Conservation (phyloP, 2,797 vertebrate genomes). For the Phyllotis vaccarum region DNA sequence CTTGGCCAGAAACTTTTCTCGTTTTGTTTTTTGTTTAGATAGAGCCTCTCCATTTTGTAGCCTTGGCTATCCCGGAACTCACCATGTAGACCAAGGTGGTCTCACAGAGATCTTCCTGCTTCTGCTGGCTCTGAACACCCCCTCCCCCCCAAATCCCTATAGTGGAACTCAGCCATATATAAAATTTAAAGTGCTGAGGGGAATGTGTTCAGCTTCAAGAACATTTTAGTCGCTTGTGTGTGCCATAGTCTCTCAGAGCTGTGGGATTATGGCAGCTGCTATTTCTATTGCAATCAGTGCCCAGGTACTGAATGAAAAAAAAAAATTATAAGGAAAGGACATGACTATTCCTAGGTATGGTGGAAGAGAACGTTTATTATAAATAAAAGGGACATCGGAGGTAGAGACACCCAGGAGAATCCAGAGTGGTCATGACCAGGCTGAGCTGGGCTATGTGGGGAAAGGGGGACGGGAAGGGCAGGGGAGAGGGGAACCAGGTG, state of each 20-base stretch:
- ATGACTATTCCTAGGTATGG: neutral
- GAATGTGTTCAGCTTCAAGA: constrained; percentile 2
- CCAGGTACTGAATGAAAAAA: neutral
- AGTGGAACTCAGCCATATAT: neutral
- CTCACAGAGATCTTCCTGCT: neutral
- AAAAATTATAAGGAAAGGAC: neutral
- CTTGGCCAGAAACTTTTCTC: constrained; percentile 48
- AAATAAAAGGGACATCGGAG: neutral
- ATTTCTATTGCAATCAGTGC: constrained; percentile 7
- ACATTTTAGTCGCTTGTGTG: neutral
- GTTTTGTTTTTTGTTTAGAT: neutral
- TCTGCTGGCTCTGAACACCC: neutral
- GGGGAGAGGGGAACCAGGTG: neutral
- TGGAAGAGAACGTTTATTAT: neutral
- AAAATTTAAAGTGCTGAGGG: constrained; percentile 32
- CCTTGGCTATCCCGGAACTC: neutral
- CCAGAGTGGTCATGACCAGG: neutral
- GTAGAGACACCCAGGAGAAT: neutral
- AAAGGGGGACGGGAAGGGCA: neutral
- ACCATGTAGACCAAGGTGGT: neutral
- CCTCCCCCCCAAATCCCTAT: neutral
- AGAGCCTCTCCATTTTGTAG: neutral
- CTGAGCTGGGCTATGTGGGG: neutral
- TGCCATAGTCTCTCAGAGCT: constrained; percentile 21
- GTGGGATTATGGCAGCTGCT: neutral